Conservation (phyloP, 1,140 invertebrate genomes). For the Asbolus verrucosus region DNA sequence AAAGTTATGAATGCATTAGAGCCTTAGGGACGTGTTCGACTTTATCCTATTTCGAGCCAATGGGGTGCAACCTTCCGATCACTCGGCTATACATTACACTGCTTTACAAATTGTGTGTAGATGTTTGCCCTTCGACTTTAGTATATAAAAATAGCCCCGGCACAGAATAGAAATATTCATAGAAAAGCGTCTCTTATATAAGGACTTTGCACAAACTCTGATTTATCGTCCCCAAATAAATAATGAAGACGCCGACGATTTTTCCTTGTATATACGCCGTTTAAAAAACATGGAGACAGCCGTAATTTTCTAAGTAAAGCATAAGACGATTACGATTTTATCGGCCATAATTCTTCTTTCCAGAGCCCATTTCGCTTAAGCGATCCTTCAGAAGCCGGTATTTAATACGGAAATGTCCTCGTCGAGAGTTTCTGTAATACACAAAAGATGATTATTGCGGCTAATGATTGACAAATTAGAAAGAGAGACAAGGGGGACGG, state of each 20-base stretch:
- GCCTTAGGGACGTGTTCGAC: conserved; percentile 47
- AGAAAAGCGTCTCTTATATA: conserved; percentile 5
- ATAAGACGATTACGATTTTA: conserved; percentile 11
- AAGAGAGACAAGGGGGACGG: neutral
- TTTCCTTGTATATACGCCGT: neutral
- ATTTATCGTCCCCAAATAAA: neutral
- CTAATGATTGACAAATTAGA: conserved; percentile 11
- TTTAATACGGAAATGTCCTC: neutral
- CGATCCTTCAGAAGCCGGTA: neutral
- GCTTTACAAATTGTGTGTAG: conserved; percentile 42
- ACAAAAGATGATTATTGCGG: conserved; percentile 3
- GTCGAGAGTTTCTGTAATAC: neutral
- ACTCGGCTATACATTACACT: conserved; percentile 42
- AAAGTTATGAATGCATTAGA: conserved; percentile 53
- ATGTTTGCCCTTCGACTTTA: conserved; percentile 35
- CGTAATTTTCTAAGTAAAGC: conserved; percentile 8
- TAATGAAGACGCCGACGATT: neutral
- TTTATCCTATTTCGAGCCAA: conserved; percentile 45
- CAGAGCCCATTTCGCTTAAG: neutral
- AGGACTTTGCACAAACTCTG: neutral
- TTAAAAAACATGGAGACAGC: conserved; percentile 10
- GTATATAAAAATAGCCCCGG: conserved; percentile 12
- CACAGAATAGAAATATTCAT: conserved; percentile 25
- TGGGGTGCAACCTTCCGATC: conserved; percentile 47
- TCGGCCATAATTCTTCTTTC: conserved; percentile 6